Evolutionary conservation across 2,888 invertebrate species (phyloP), one percentile per base, ranked within the genome.

Genomic region (Leptinotarsa tumamoca): DNA sequence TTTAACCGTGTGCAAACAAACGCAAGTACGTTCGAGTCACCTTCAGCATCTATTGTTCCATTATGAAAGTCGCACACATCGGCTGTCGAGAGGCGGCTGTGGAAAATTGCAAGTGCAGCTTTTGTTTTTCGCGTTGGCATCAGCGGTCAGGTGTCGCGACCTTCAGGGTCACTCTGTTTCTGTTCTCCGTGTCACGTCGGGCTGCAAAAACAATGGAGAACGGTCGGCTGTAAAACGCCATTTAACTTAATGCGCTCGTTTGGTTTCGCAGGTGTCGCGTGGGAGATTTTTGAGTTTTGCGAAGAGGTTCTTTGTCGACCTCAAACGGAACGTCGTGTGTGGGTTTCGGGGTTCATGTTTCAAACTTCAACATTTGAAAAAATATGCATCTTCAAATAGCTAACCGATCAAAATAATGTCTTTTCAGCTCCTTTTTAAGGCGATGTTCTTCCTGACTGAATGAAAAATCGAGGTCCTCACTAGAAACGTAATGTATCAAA

Each of bases 91-190:
- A 63, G 63, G 63, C 63, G 63, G 63, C 63, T 63, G 27, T 63
- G 63, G n/a, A 63, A 33, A 63, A 63, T 74, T 56, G 71, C 58
- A 68, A 63, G 58, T 52, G 63, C 63, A 63, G 63, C 23, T 72
- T 54, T 54, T 68, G 67, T 72, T 67, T 71, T 73, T 74, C 69
- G 70, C 77, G 52, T 74, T 74, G 72, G 73, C 77, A 74, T 73
- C 72, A 56, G 74, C 67, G 67, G 74, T 74, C 79, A 79, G 79
- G 79, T 79, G 79, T 78, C 74, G 79, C 75, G 79, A 78, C 79
- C 79, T 79, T 79, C 78, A 78, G 78, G 79, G 78, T 79, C 79
- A 75, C 74, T 72, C 69, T 43, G 71, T 43, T 58, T 23, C 15
- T 58, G 23, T 58, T 58, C 63, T 63, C 63, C 33, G 74, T 74